These are phyloP conservation scores for Orientallactaga sibirica DNA, from an alignment of 2,797 vertebrate species.

Conservation along the genomic window DNA sequence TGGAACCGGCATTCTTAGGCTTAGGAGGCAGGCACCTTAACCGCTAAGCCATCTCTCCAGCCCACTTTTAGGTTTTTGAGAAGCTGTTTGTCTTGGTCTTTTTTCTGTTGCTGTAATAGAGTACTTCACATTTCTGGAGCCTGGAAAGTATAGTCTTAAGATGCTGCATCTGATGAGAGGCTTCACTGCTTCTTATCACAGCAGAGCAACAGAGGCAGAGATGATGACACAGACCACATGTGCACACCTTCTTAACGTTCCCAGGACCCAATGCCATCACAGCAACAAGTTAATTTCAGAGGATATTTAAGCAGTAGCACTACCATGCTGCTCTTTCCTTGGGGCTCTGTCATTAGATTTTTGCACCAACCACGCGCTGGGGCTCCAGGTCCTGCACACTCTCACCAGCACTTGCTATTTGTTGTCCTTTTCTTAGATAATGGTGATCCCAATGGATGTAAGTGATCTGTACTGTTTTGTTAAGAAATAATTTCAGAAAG, in stretches of 20 bases:
- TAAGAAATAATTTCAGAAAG: slow-evolving; percentile 44
- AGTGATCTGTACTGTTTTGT: slow-evolving; percentile 35
- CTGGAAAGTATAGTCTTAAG: neutral
- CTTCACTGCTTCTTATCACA: neutral
- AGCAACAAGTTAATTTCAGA: neutral
- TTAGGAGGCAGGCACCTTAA: no score
- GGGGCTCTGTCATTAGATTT: neutral
- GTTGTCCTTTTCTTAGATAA: neutral
- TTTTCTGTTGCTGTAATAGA: neutral
- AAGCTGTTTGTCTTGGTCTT: neutral
- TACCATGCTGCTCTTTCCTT: neutral
- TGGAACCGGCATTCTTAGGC: no score
- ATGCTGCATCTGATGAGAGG: neutral
- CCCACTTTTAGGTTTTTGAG: no score
- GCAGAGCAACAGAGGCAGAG: neutral
- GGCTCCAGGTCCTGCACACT: neutral
- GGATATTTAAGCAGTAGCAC: neutral
- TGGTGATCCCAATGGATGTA: neutral
- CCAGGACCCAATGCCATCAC: no score
- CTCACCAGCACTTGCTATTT: neutral
- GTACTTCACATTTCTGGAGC: neutral
- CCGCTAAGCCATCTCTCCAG: no score
- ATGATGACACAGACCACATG: neutral
- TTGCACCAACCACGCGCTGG: neutral
- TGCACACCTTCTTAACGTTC: neutral